phyloP scores from a whole-genome alignment of 2,797 vertebrate genomes.

The Girardinus metallicus region DNA sequence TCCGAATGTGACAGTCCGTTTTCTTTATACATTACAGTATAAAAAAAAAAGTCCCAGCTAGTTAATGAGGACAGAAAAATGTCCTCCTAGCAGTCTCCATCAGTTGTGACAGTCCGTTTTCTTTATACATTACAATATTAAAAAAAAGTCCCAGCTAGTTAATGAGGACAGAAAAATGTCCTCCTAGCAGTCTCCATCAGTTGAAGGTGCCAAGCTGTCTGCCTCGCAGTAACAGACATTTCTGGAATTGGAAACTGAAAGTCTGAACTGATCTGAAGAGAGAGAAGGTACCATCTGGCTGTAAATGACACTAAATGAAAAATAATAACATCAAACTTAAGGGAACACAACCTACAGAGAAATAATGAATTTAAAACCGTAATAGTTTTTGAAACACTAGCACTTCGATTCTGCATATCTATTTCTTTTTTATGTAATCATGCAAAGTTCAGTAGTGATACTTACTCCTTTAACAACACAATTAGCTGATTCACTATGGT shows the following conservation, averaged over 20 bases:
- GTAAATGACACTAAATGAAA: neutral
- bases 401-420: neutral
- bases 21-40: neutral
- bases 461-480: conserved; percentile 12
- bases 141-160: neutral
- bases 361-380: neutral
- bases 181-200: neutral
- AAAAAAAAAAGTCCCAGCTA: neutral
- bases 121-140: neutral
- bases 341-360: neutral
- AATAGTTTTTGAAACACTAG: neutral
- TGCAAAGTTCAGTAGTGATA: neutral
- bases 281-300: neutral
- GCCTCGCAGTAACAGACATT: neutral
- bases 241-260: neutral
- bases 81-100: neutral
- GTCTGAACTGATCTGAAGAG: neutral
- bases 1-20: too few species aligned
- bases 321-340: neutral
- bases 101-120: too few species aligned
- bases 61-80: neutral
- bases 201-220: neutral
- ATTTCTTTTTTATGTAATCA: neutral
- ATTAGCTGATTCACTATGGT: neutral
- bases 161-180: neutral